Evolutionary conservation across 2,113 vertebrate genomes (phyloP), one percentile per base, ranked within the genome.

Genomic region (Paramisgurnus dabryanus): DNA sequence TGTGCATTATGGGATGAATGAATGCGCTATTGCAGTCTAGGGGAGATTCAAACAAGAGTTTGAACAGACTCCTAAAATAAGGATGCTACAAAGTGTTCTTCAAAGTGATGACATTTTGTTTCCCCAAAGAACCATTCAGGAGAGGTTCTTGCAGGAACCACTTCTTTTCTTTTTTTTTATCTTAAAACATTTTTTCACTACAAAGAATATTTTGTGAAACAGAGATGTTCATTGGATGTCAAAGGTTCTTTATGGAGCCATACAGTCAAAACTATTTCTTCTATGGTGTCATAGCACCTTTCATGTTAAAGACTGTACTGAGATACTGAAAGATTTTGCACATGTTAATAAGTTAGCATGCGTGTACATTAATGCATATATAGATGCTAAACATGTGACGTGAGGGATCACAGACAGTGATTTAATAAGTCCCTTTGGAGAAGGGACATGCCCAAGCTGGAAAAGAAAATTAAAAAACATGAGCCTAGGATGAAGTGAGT

Each of bases 11-110:
- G 68, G 50, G 61, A 63, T 75, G 65, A 39, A 50, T 18, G 49
- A 67, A 61, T 76, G 70, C 49, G 40, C 80, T 34, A 81, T 69
- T 18, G 39, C 83, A 64, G 79, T 70, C 70, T 27, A 77, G 69
- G 50, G 60, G 78, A 70, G 68, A 81, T 53, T 84, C 63, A 55
- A 53, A 53, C 49, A 0, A 43, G 40, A 60, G 3, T 72, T 73
- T 82, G 55, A 58, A 58, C 55, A 58, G 22, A 22, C 22, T 22
- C 22, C 22, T 22, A 22, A 34, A 34, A 34, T 34, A 3, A 34
- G 27, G 27, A 34, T 34, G 27, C 27, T 34, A 34, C 27, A 2
- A 34, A 34, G 27, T 34, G 27, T 34, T 34, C 27, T 34, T 34
- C 3, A 34, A 1, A 34, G 27, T 34, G 27, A 34, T 34, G 27